Conservation (phyloP, 2,797 vertebrate species). For the Sciurus carolinensis region DNA sequence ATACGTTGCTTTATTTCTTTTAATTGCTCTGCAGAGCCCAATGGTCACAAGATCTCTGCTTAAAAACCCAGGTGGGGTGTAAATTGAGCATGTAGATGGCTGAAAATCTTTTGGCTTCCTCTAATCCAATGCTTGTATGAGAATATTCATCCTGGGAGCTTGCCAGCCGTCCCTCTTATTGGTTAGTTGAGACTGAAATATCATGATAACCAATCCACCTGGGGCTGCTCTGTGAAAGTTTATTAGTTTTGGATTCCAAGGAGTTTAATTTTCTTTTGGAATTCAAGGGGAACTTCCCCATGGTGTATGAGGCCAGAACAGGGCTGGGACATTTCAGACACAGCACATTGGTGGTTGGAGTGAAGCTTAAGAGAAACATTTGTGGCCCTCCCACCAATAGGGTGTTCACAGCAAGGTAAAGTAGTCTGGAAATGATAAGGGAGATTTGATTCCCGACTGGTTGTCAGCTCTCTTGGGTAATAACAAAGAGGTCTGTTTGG, state of each 20-base stretch:
- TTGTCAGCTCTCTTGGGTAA: slow-evolving; percentile 62
- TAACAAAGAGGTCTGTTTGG: slow-evolving; percentile 81
- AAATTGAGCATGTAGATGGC: slow-evolving; percentile 79
- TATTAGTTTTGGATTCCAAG: slow-evolving; percentile 86
- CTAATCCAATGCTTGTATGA: slow-evolving; percentile 77
- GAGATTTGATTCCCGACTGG: slow-evolving; percentile 80
- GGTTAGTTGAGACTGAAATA: slow-evolving; percentile 85
- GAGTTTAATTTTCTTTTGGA: slow-evolving; percentile 87
- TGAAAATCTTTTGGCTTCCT: slow-evolving; percentile 81
- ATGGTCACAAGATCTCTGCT: slow-evolving; percentile 78
- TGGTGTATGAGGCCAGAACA: slow-evolving; percentile 67
- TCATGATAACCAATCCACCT: slow-evolving; percentile 83
- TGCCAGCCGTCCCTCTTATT: slow-evolving; percentile 73
- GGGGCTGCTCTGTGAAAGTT: slow-evolving; percentile 83
- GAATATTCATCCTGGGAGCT: slow-evolving; percentile 81
- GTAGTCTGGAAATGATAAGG: slow-evolving; percentile 81
- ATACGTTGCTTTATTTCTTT: slow-evolving; percentile 88
- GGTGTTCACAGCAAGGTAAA: slow-evolving; percentile 64
- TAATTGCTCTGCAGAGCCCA: slow-evolving; percentile 81
- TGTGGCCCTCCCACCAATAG: slow-evolving; percentile 41
- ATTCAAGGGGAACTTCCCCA: slow-evolving; percentile 83
- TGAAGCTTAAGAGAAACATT: slow-evolving; percentile 68
- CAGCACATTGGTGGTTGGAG: not conserved
- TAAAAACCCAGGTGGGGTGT: slow-evolving; percentile 79
- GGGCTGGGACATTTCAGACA: slow-evolving; percentile 56